Conservation (phyloP, 2,797 vertebrate species). For the Gymnopithys bicolor region DNA sequence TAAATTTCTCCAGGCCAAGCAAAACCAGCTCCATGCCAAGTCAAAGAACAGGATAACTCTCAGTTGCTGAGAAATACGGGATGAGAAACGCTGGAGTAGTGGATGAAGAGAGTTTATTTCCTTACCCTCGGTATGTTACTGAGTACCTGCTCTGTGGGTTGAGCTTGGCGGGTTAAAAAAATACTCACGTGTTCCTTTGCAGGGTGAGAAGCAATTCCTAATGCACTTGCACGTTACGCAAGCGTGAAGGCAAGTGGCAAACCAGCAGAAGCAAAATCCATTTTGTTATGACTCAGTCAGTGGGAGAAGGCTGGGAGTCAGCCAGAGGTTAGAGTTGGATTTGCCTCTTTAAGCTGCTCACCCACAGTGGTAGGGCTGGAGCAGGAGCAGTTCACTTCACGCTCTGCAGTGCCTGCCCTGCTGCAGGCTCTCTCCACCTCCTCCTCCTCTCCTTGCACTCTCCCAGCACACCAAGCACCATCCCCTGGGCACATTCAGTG, state of each 20-base stretch:
- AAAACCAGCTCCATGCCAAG: neutral
- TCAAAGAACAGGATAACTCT: neutral
- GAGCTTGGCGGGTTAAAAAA: neutral
- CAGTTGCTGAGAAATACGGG: neutral
- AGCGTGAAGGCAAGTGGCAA: neutral
- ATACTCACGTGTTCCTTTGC: rapidly evolving
- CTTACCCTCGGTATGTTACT: neutral
- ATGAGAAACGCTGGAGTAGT: neutral
- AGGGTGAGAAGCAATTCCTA: neutral
- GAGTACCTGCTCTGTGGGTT: neutral
- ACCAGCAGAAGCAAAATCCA: neutral
- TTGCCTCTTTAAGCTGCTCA: neutral
- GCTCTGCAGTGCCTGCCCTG: neutral
- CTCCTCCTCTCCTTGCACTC: rapidly evolving
- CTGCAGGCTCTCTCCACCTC: neutral
- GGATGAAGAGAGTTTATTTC: neutral
- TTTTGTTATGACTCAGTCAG: neutral
- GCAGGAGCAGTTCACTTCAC: neutral
- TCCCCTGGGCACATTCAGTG: rapidly evolving
- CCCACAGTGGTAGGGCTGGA: neutral
- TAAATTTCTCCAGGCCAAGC: neutral
- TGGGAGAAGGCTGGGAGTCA: neutral
- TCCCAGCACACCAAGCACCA: neutral
- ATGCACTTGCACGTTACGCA: neutral
- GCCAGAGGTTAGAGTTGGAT: neutral